phyloP scores from a whole-genome alignment of 1,140 invertebrate species.

The Zophobas atratus region DNA sequence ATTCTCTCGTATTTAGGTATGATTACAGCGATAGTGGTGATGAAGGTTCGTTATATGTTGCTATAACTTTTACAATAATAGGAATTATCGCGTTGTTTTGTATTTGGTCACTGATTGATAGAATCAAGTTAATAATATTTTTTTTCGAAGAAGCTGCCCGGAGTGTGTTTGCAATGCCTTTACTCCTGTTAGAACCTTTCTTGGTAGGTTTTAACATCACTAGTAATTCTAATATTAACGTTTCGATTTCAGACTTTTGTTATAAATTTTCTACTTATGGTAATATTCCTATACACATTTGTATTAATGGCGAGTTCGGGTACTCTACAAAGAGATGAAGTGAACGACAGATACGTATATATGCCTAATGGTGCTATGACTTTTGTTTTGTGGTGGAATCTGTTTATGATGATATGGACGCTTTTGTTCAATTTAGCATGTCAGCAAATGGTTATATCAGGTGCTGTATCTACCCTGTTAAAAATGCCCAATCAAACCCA shows the following conservation, averaged over 20 bases:
- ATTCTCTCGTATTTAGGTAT: conserved; percentile 3
- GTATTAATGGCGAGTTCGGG: conserved; percentile 7
- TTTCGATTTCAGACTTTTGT: conserved; percentile 18
- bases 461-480: conserved; percentile 1
- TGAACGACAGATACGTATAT: background rate
- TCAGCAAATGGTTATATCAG: conserved; percentile 37
- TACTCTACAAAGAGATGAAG: background rate
- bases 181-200: conserved; percentile 27
- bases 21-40: background rate
- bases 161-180: conserved; percentile 25
- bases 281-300: conserved; percentile 5
- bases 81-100: background rate
- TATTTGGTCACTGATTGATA: background rate
- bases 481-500: no score
- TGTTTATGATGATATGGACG: conserved; percentile 31
- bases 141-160: conserved; percentile 36
- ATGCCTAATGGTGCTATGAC: conserved; percentile 5
- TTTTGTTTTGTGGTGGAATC: background rate
- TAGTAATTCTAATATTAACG: background rate
- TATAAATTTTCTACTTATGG: conserved; percentile 5
- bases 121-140: conserved; percentile 9
- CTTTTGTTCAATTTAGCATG: conserved; percentile 18
- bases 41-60: background rate
- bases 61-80: conserved; percentile 25
- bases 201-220: conserved; percentile 3